Conservation (phyloP, 2,797 vertebrate genomes). For the Trachops cirrhosus region DNA sequence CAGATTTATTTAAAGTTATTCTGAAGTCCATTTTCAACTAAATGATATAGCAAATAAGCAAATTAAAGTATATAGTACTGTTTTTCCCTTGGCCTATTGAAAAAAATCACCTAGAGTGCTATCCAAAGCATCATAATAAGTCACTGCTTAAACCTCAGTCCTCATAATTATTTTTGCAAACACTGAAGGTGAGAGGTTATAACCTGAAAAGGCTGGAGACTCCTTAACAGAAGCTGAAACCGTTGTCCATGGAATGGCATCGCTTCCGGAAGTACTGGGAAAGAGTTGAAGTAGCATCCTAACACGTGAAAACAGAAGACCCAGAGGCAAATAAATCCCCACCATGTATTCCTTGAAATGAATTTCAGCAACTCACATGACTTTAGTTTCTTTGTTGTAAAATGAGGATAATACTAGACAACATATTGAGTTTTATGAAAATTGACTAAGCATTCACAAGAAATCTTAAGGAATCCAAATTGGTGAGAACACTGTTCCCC, state of each 20-base stretch:
- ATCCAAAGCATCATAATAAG: background rate
- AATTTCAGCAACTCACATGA: background rate
- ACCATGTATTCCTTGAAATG: background rate
- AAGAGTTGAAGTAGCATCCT: background rate
- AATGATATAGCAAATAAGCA: slow-evolving; percentile 1
- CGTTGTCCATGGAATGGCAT: background rate
- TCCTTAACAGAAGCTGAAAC: background rate
- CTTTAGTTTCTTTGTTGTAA: background rate
- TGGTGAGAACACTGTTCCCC: background rate
- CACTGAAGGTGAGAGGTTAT: background rate
- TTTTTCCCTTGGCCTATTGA: background rate
- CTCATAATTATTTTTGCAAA: background rate
- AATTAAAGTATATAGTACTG: background rate
- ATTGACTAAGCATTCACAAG: background rate
- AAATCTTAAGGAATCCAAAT: background rate
- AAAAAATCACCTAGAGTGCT: background rate
- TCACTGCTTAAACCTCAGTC: background rate
- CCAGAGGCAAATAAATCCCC: background rate
- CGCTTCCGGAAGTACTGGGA: background rate
- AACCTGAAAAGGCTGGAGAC: background rate
- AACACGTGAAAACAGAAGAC: background rate
- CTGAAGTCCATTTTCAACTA: slow-evolving; percentile 12
- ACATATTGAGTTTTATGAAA: background rate
- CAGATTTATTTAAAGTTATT: background rate
- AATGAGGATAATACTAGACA: background rate